Percentiles rank a stretch among this genome's conserved stretches.
Evolutionary conservation across 1,140 invertebrate genomes (phyloP).

Genomic region (Heterodera carotae): DNA sequence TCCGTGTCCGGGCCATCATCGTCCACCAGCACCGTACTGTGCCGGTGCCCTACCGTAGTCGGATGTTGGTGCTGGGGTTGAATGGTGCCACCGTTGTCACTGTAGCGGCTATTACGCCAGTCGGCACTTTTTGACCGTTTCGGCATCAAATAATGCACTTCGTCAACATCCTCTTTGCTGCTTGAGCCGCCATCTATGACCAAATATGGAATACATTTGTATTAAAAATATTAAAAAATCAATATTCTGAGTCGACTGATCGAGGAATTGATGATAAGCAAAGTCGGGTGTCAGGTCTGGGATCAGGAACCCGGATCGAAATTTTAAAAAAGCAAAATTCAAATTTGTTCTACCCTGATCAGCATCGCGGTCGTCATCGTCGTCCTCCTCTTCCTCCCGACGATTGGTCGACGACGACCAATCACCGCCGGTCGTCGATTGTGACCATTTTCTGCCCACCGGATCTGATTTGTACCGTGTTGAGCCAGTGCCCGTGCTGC

Average conservation of each 20-base stretch:
- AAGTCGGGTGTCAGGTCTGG: too few relatives aligned
- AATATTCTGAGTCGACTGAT: too few relatives aligned
- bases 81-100: background rate
- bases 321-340: too few relatives aligned
- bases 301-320: too few relatives aligned
- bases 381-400: background rate
- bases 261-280: too few relatives aligned
- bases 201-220: too few relatives aligned
- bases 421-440: background rate
- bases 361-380: background rate
- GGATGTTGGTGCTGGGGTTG: too few relatives aligned
- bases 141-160: background rate
- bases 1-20: too few relatives aligned
- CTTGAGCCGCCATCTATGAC: background rate
- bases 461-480: slow-evolving; percentile 31
- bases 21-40: background rate
- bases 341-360: background rate
- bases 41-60: background rate
- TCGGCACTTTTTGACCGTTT: background rate
- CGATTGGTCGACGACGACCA: too few relatives aligned
- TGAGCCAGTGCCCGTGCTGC: slow-evolving; percentile 19
- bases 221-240: too few relatives aligned
- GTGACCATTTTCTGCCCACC: background rate
- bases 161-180: background rate
- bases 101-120: background rate